phyloP scores from a whole-genome alignment of 2,113 vertebrate genomes.

The Neodontobutis hainanensis region DNA sequence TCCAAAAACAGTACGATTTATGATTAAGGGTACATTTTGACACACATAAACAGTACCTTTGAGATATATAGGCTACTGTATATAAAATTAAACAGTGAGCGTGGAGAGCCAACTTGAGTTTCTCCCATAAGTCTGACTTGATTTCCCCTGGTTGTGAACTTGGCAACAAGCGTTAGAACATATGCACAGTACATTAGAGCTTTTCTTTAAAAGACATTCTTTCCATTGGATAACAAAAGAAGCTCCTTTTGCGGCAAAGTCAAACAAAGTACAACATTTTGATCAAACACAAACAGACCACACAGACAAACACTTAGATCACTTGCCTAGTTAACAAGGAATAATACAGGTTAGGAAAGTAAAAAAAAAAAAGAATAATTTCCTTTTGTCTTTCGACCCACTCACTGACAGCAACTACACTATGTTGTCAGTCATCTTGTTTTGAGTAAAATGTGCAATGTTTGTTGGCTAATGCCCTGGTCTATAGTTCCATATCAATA shows the following conservation, averaged over 20 bases:
- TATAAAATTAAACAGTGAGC: conserved; percentile 59
- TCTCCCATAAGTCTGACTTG: conserved; percentile 49
- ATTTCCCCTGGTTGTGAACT: conserved; percentile 52
- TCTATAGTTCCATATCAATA: too few species aligned
- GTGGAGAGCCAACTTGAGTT: conserved; percentile 52
- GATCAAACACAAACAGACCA: conserved; percentile 51
- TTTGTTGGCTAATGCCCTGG: too few species aligned
- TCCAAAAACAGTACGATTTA: conserved; percentile 52
- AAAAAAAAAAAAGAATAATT: conserved; percentile 14
- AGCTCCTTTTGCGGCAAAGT: conserved; percentile 43
- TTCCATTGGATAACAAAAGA: conserved; percentile 61
- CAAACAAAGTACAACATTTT: conserved; percentile 41
- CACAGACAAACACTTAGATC: conserved; percentile 51
- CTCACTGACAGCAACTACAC: too few species aligned
- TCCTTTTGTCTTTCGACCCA: too few species aligned
- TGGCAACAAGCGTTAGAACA: conserved; percentile 62
- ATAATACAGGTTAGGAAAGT: conserved; percentile 64
- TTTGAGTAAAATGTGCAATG: too few species aligned
- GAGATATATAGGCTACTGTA: conserved; percentile 52
- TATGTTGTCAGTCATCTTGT: too few species aligned
- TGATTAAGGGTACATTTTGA: conserved; percentile 62
- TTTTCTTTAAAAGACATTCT: conserved; percentile 45
- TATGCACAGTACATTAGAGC: conserved; percentile 54
- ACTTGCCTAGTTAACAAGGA: conserved; percentile 56
- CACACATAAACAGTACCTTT: conserved; percentile 70